Evolutionary conservation across 2,888 invertebrate genomes (phyloP), one percentile per base, ranked within the genome.

Genomic region (Idaea straminata): DNA sequence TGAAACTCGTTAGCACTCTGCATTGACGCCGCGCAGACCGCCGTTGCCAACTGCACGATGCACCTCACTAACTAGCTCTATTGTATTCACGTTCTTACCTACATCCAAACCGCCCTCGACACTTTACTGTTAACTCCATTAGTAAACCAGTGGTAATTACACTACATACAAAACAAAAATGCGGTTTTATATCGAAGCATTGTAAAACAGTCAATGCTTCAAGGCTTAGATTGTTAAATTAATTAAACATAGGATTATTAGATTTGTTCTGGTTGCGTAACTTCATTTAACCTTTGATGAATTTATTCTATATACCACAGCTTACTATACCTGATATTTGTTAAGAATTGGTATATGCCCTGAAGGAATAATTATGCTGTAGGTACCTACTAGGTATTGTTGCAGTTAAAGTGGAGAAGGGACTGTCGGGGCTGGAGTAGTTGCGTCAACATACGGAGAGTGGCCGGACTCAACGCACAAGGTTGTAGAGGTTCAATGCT

Each of bases 401-500:
- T 84, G 83, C 82, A 81, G 83, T 80, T 79, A 83, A 74, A 82
- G 81, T 77, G 81, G 89, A 90, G 92, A 91, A 91, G 89, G 91
- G 89, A 89, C 89, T 89, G 87, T 76, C 84, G 83, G 91, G 89
- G 90, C 89, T 89, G 88, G 77, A 84, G 83, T 73, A 81, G 86
- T 92, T 92, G 91, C 91, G 89, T 91, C 90, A 91, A 86, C 85
- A 82, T 80, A 78, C 87, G 82, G 91, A 90, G 91, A 91, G 89
- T 88, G 92, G 91, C 81, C 87, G 87, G 84, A 77, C 90, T 91
- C 92, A 92, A 92, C 85, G 86, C 87, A 91, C 92, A 92, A 92
- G 92, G 92, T 92, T 92, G 92, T 87, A 85, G 86, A 91, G 89
- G 92, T 92, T 92, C 92, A 92, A 91, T 91, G 92, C 90, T 92